Conservation (phyloP, 2,113 vertebrate species). For the Seriola aureovittata region DNA sequence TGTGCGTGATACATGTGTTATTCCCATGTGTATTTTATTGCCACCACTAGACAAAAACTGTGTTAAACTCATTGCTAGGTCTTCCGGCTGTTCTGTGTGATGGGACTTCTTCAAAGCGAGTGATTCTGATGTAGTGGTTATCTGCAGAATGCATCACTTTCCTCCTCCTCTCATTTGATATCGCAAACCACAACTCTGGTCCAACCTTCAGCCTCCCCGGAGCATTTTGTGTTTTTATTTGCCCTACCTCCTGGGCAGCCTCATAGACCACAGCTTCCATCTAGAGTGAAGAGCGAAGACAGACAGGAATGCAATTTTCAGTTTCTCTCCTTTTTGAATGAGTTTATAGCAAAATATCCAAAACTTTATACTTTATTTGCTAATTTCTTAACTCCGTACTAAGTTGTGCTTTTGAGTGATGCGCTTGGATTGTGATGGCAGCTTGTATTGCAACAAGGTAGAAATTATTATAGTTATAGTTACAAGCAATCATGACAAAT, state of each 20-base stretch:
- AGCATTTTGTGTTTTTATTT: slow-evolving; percentile 39
- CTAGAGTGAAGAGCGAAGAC: slow-evolving; percentile 9
- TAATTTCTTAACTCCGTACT: neutral
- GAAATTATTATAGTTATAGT: neutral
- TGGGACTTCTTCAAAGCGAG: slow-evolving; percentile 51
- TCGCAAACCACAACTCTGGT: slow-evolving; percentile 35
- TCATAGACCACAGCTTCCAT: slow-evolving; percentile 35
- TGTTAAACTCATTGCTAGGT: slow-evolving; percentile 32
- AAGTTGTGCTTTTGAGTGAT: neutral
- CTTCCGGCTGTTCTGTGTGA: slow-evolving; percentile 45
- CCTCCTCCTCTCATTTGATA: slow-evolving; percentile 11
- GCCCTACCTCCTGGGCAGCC: slow-evolving; percentile 35
- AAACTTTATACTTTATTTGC: neutral
- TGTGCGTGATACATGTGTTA: slow-evolving; percentile 10
- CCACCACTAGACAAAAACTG: slow-evolving; percentile 34
- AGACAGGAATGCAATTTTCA: slow-evolving; percentile 19
- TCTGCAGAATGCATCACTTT: slow-evolving; percentile 43
- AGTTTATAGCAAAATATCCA: slow-evolving; percentile 3
- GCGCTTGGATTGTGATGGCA: neutral
- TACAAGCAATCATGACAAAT: neutral
- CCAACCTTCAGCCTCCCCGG: slow-evolving; percentile 23
- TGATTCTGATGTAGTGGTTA: slow-evolving; percentile 38
- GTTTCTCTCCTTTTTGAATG: slow-evolving; percentile 9
- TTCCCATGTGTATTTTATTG: slow-evolving; percentile 21
- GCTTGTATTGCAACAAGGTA: neutral